Evolutionary conservation across 2,888 invertebrate genomes (phyloP), one percentile per base, ranked within the genome.

Genomic region (Patella pellucida): DNA sequence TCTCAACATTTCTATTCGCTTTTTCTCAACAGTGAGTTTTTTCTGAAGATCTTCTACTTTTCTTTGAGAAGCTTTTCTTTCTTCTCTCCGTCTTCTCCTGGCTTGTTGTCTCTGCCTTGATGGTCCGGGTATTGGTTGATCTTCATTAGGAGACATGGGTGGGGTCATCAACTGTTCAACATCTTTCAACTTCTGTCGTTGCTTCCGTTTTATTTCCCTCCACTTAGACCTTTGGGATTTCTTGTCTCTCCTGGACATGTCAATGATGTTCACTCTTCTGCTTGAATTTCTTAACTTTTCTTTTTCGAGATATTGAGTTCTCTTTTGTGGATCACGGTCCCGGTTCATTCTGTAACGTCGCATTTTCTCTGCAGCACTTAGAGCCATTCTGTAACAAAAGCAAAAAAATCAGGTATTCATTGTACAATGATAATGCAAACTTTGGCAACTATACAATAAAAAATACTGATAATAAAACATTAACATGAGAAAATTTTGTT

Each of bases 131-230:
- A 19, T 16, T 19, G 56, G 56, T 16, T 19, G n/a, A 56, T 56
- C 56, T n/a, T 19, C 56, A 56, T n/a, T 19, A 56, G 56, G 56
- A 16, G 56, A 56, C n/a, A 56, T 56, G 19, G 56, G 56, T 56
- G 56, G 56, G 16, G 56, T 56, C 19, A 56, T n/a, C 56, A n/a
- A 19, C 19, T 56, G 56, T 19, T 56, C 56, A 56, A 56, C 56
- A 56, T 56, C 56, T 56, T 56, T 56, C 19, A 56, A 56, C 19
- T 56, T 56, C 19, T 56, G 56, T 56, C 56, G 16, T 56, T 56
- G 56, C 16, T 16, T 56, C 19, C 56, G 16, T 56, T 56, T 56
- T 16, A n/a, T n/a, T 56, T 19, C 56, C 19, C 56, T 56, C 56
- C 56, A 56, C 19, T 56, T 56, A n/a, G 16, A n/a, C 19, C 56